These are phyloP conservation scores for Gracilinanus agilis DNA, from an alignment of 2,113 vertebrate species.

Conservation along the genomic window DNA sequence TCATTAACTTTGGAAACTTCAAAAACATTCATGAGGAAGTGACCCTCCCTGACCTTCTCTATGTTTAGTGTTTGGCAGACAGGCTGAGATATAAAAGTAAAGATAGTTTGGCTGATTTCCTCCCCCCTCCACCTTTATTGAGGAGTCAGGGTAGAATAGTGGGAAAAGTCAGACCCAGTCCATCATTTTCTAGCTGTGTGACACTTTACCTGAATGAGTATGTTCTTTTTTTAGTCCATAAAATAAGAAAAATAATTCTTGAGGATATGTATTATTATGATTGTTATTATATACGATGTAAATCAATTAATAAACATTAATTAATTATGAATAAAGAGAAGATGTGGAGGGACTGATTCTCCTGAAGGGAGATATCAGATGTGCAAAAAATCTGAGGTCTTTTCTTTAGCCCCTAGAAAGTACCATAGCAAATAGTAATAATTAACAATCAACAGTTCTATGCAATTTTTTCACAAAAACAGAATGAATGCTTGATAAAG, in stretches of 20 bases:
- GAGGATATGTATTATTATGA: background rate
- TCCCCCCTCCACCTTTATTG: background rate
- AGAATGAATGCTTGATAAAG: background rate
- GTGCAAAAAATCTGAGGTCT: background rate
- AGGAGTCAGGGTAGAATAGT: background rate
- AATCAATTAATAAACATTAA: background rate
- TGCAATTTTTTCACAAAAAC: background rate
- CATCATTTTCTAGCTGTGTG: background rate
- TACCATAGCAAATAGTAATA: background rate
- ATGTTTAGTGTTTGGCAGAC: constrained; percentile 67
- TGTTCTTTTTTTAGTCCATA: background rate
- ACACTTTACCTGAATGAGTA: background rate
- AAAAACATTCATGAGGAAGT: constrained; percentile 58
- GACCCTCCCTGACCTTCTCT: constrained; percentile 59
- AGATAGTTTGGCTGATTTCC: constrained; percentile 41
- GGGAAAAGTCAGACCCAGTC: background rate
- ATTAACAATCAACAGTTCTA: background rate
- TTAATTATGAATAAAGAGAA: background rate
- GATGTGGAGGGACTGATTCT: background rate
- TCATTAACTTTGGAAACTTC: constrained; percentile 64
- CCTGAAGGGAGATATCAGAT: background rate
- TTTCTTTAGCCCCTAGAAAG: background rate
- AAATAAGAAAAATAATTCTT: background rate
- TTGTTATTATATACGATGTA: background rate
- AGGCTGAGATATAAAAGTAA: constrained; percentile 68